Evolutionary conservation across 2,888 invertebrate genomes (phyloP).

Genomic region (Prenolepis imparis): DNA sequence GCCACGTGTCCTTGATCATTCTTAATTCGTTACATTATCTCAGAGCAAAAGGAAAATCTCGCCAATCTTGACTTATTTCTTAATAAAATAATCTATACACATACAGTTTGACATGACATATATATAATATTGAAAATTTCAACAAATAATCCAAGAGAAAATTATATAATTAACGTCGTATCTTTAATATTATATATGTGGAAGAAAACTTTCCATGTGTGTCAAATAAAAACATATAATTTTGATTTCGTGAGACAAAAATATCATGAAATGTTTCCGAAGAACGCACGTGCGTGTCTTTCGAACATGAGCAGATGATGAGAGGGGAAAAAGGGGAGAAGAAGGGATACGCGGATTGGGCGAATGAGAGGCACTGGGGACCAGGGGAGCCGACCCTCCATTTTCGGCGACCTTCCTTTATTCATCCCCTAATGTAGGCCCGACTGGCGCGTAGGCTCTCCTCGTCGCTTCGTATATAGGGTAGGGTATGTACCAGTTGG

Average conservation of each 20-base stretch:
- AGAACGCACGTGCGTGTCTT: neutral
- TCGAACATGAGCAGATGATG: neutral
- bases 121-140: neutral
- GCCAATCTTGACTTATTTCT: neutral
- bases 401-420: slow-evolving; percentile 76
- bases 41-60: neutral
- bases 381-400: slow-evolving; percentile 67
- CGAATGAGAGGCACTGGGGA: slow-evolving; percentile 46
- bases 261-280: neutral
- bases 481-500: slow-evolving; percentile 52
- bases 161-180: neutral
- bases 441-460: slow-evolving; percentile 68
- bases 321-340: too few species aligned
- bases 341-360: neutral
- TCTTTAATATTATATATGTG: neutral
- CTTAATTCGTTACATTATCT: neutral
- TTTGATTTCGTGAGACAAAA: neutral
- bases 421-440: slow-evolving; percentile 80
- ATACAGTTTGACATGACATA: neutral
- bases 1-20: slow-evolving; percentile 55
- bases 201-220: neutral
- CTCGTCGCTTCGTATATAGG: slow-evolving; percentile 67
- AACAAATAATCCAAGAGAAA: neutral
- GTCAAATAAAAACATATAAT: slow-evolving; percentile 7
- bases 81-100: neutral